Conservation (phyloP, 1,140 invertebrate species). For the Potamilus streckersoni region DNA sequence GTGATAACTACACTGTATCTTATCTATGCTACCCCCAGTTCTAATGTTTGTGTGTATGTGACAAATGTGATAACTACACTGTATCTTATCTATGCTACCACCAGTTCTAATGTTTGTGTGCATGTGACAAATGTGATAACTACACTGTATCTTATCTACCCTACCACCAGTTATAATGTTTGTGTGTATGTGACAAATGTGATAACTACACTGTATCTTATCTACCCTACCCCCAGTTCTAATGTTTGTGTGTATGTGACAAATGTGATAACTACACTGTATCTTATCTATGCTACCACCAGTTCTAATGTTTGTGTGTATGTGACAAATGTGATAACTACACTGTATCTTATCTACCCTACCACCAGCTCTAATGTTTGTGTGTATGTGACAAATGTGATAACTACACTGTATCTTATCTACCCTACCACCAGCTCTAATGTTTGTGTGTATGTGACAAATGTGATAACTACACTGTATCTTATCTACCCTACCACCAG, state of each 20-base stretch:
- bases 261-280: no score
- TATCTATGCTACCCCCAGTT: slow-evolving; percentile 85
- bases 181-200: no score
- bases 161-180: slow-evolving; percentile 69
- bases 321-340: no score
- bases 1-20: slow-evolving; percentile 19
- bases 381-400: no score
- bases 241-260: slow-evolving; percentile 62
- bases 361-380: slow-evolving; percentile 79
- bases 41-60: slow-evolving; percentile 71
- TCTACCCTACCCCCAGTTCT: slow-evolving; percentile 88
- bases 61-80: no score
- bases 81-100: slow-evolving; percentile 77
- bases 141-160: slow-evolving; percentile 77
- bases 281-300: slow-evolving; percentile 79
- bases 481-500: slow-evolving; percentile 82
- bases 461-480: background rate
- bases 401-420: slow-evolving; percentile 69
- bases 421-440: slow-evolving; percentile 86
- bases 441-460: no score
- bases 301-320: slow-evolving; percentile 76
- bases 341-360: slow-evolving; percentile 77
- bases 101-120: slow-evolving; percentile 79
- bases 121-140: no score
- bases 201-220: slow-evolving; percentile 34